A percentile compares a stretch with the other conserved stretches of the same genome.
These are phyloP conservation scores for Myotis findleyi DNA, from an alignment of 2,797 vertebrate genomes.

Conservation along the genomic window DNA sequence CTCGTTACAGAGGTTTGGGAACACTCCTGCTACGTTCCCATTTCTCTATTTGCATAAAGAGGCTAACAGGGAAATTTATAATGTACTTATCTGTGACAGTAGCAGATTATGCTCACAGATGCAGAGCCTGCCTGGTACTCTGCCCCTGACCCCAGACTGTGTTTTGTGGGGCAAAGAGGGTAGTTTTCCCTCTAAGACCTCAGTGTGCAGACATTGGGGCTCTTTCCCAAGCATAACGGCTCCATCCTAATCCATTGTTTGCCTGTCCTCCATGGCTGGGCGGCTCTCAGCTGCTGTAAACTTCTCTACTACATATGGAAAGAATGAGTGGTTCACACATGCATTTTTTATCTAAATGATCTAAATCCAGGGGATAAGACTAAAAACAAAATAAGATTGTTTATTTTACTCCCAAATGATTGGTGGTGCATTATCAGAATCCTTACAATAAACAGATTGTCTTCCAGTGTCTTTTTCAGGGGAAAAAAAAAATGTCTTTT, in stretches of 20 bases:
- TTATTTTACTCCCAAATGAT: background rate
- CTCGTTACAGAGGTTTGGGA: background rate
- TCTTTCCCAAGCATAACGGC: background rate
- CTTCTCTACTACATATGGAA: background rate
- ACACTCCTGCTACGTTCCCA: background rate
- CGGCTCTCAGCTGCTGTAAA: background rate
- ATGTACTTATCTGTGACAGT: background rate
- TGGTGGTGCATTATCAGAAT: background rate
- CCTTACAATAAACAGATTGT: background rate
- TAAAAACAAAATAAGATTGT: background rate
- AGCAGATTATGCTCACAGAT: background rate
- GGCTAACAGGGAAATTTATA: background rate
- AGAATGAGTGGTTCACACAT: background rate
- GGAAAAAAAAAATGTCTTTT: background rate
- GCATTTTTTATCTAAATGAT: constrained; percentile 8
- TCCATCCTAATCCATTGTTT: background rate
- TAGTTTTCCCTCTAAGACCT: background rate
- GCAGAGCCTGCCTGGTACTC: background rate
- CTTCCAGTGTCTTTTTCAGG: background rate
- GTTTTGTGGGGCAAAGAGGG: background rate
- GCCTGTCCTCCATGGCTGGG: background rate
- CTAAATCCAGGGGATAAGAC: background rate
- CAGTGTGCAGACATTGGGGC: background rate
- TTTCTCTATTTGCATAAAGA: background rate
- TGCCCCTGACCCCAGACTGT: background rate